A percentile compares a stretch with the other conserved stretches of the same genome.
Evolutionary conservation across 2,797 vertebrate species (phyloP).

Genomic region (Syngnathus acus): DNA sequence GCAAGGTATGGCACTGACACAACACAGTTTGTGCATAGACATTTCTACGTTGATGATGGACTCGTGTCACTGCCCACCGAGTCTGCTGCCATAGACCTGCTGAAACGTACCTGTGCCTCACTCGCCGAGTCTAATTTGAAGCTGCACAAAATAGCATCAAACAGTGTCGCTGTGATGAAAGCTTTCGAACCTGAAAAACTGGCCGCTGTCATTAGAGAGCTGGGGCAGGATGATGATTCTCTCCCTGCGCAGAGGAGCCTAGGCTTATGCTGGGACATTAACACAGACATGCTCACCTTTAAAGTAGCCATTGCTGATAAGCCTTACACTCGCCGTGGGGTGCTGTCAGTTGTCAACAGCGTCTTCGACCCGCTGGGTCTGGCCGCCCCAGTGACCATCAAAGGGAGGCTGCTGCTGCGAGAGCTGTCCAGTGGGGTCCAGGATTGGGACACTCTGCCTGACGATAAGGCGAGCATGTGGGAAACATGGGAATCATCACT

Average conservation of each 20-base stretch:
- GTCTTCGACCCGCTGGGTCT: too few species aligned
- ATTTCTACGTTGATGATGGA: too few species aligned
- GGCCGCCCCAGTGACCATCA: too few species aligned
- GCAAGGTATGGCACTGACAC: too few species aligned
- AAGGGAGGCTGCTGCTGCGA: too few species aligned
- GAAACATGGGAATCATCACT: not conserved
- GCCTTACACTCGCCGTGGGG: too few species aligned
- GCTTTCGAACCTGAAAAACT: conserved; percentile 8
- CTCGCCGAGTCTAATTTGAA: conserved; percentile 11
- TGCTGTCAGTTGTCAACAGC: too few species aligned
- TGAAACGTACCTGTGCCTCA: conserved; percentile 1
- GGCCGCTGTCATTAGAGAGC: not conserved
- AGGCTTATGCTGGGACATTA: conserved; percentile 15
- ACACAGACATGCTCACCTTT: conserved; percentile 14
- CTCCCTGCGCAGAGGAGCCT: conserved; percentile 15
- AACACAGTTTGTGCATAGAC: too few species aligned
- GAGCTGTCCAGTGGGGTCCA: too few species aligned
- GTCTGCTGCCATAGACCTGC: conserved; percentile 6
- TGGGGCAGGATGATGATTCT: not conserved
- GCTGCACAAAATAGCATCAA: conserved; percentile 18
- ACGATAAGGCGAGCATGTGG: not conserved
- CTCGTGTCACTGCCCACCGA: too few species aligned
- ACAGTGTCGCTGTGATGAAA: conserved; percentile 15
- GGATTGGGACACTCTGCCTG: too few species aligned
- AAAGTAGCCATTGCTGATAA: not conserved